Evolutionary conservation across 2,113 vertebrate species (phyloP), one percentile per base, ranked within the genome.

Genomic region (Vicugna pacos): DNA sequence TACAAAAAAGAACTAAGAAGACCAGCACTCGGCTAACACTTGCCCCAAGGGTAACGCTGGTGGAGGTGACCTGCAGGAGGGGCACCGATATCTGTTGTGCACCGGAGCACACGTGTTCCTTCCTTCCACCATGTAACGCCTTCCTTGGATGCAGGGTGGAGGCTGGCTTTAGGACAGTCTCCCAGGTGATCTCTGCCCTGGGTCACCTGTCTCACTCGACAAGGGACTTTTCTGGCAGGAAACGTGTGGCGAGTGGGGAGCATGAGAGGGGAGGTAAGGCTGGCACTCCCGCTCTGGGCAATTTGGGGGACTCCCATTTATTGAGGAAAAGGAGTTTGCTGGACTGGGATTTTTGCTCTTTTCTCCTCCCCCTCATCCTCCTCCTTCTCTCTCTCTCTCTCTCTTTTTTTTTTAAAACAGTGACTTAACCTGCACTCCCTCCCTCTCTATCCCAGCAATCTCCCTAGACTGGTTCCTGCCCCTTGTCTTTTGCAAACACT

Each of bases 341-440:
- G 12, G 14, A 28, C n/a, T n/a, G 48, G 32, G 17, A 4, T 22
- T 70, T 60, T 28, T 30, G 13, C 30, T 26, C 32, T 0, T 7
- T 22, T 3, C 13, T 12, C 10, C 4, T 12, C 4, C 15, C 2
- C 9, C 5, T 0, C 28, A 26, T 6, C 3, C 26, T 2, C 17
- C 14, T 24, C 5, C 5, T 1, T 4, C 4, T 0, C 17, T 2
- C 13, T 2, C 10, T 2, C 8, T 16, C 11, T 1, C 0, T 5
- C 2, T 62, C 11, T 28, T 7, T 14, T 65, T 72, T 16, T 35
- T 69, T 65, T 24, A 42, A 42, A 42, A 60, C 30, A 26, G 20
- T 48, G 5, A 87, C 24, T 72, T 62, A 19, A 38, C 19, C 17
- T 20, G 19, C 26, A 91, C 38, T 38, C 62, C n/a, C 8, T 89